phyloP scores from a whole-genome alignment of 2,797 vertebrate species.

The Acanthurus tractus region DNA sequence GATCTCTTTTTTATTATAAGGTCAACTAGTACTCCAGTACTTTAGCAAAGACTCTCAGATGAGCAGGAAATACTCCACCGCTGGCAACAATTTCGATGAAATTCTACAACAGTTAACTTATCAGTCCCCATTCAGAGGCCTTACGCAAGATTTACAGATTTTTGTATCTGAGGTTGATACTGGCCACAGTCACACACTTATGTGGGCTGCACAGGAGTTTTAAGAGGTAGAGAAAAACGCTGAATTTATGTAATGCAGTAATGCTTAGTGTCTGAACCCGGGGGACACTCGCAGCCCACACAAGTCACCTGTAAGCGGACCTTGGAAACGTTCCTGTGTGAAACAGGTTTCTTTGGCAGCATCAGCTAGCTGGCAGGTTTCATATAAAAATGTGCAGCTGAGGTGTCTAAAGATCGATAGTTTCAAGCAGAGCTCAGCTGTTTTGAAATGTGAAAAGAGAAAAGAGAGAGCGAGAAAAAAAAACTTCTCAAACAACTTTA shows the following conservation, averaged over 20 bases:
- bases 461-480: background rate
- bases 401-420: slow-evolving; percentile 62
- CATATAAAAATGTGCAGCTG: slow-evolving; percentile 48
- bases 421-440: slow-evolving; percentile 37
- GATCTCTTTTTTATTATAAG: background rate
- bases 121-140: slow-evolving; percentile 44
- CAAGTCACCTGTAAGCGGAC: slow-evolving; percentile 56
- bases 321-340: slow-evolving; percentile 57
- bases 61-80: slow-evolving; percentile 27
- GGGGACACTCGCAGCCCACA: slow-evolving; percentile 64
- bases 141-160: slow-evolving; percentile 44
- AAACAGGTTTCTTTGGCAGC: slow-evolving; percentile 67
- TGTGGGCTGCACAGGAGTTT: slow-evolving; percentile 65
- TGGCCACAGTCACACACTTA: slow-evolving; percentile 46
- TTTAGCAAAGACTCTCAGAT: slow-evolving; percentile 32
- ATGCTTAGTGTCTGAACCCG: slow-evolving; percentile 60
- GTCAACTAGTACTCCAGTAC: slow-evolving; percentile 31
- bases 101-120: slow-evolving; percentile 29
- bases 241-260: slow-evolving; percentile 63
- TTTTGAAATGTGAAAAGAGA: slow-evolving; percentile 21
- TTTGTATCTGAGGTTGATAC: slow-evolving; percentile 16
- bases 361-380: slow-evolving; percentile 51
- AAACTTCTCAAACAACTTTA: slow-evolving; percentile 34
- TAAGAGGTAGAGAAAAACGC: slow-evolving; percentile 46
- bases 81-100: slow-evolving; percentile 14